Percentiles rank a stretch among this genome's conserved stretches.
These are phyloP conservation scores for Zalophus californianus DNA, from an alignment of 2,797 vertebrate species.

Conservation along the genomic window DNA sequence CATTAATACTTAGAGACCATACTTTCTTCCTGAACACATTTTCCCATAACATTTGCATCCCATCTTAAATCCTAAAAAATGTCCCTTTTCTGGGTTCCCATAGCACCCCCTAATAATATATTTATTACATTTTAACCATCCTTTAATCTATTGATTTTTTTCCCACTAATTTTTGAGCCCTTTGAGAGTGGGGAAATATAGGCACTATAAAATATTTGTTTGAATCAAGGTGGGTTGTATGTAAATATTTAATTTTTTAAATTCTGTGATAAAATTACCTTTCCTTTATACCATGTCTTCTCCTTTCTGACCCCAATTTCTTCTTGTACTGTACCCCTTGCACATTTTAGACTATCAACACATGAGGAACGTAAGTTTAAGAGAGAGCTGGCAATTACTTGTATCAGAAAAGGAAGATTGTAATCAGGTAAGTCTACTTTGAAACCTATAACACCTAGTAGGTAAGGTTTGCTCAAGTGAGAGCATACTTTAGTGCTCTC, in stretches of 20 bases:
- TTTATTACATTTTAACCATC: not conserved
- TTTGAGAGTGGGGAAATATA: not conserved
- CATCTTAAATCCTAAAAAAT: not conserved
- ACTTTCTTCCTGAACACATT: not conserved
- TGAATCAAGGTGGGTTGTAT: not conserved
- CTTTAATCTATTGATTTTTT: constrained; percentile 17
- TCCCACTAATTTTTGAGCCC: not conserved
- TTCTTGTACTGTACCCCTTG: not conserved
- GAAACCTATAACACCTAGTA: not conserved
- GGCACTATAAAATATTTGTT: constrained; percentile 13
- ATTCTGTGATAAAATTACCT: not conserved
- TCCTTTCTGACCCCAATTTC: not conserved
- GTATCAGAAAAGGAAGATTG: not conserved
- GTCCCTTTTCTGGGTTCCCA: not conserved
- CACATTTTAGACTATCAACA: not conserved
- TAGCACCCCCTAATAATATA: not conserved
- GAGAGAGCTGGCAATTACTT: not conserved
- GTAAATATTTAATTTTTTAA: constrained; percentile 6
- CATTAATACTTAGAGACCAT: not conserved
- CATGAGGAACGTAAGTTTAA: not conserved
- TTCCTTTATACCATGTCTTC: not conserved
- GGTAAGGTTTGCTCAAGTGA: not conserved
- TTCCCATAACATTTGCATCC: not conserved
- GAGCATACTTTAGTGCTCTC: not conserved
- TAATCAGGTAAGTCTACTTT: not conserved